Conservation (phyloP, 2,113 vertebrate genomes). For the Heterocephalus glaber region DNA sequence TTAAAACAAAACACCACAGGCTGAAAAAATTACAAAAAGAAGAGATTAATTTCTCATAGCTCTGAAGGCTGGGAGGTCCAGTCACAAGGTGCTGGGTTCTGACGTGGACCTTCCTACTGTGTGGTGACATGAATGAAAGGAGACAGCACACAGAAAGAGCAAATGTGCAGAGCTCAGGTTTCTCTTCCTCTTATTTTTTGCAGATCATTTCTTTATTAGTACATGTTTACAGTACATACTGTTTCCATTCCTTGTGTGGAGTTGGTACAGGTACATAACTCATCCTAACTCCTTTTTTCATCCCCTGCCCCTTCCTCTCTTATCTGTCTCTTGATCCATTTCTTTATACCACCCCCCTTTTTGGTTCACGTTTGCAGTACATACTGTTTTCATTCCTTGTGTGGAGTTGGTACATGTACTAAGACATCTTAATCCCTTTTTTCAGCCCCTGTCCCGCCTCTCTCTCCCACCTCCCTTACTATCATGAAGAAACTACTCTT, state of each 20-base stretch:
- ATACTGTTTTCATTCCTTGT: neutral
- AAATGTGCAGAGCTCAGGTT: neutral
- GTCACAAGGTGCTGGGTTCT: too few species aligned
- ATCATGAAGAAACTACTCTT: too few species aligned
- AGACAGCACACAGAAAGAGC: too few species aligned
- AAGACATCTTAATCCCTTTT: neutral
- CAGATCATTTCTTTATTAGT: neutral
- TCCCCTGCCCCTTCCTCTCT: neutral
- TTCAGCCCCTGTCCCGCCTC: too few species aligned
- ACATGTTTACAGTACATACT: neutral
- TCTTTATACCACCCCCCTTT: too few species aligned
- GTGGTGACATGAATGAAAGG: neutral
- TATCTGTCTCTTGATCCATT: too few species aligned
- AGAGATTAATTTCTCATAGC: neutral
- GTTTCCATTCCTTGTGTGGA: neutral
- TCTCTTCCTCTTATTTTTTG: too few species aligned
- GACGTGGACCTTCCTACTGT: accelerated
- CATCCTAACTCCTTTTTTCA: neutral
- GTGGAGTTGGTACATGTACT: neutral
- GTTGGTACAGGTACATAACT: neutral
- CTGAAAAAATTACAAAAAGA: neutral
- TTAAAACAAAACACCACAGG: neutral
- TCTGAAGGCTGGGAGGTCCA: neutral
- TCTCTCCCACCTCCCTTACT: neutral
- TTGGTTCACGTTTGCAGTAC: neutral